Evolutionary conservation across 1,140 invertebrate species (phyloP).

Genomic region (Zaprionus camerounensis): DNA sequence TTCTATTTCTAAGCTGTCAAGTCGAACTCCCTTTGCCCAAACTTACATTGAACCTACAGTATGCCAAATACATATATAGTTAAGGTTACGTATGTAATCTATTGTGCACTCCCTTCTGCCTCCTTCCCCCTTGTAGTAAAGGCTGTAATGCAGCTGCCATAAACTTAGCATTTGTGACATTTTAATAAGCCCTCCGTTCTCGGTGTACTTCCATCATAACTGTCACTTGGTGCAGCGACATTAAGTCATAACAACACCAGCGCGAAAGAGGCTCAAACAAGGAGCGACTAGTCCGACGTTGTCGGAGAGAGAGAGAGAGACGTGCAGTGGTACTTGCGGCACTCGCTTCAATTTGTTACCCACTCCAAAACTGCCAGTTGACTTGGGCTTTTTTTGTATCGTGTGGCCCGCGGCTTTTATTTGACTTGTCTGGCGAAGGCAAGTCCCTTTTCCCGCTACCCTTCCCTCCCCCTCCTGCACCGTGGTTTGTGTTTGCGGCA

Average conservation of each 20-base stretch:
- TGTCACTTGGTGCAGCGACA: slow-evolving; percentile 67
- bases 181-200: slow-evolving; percentile 62
- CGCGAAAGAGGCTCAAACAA: slow-evolving; percentile 27
- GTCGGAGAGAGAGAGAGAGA: not conserved
- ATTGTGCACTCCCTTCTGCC: not conserved
- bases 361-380: slow-evolving; percentile 27
- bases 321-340: slow-evolving; percentile 2
- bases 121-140: too few relatives aligned
- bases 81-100: not conserved
- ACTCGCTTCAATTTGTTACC: slow-evolving; percentile 45
- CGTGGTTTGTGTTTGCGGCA: slow-evolving; percentile 59
- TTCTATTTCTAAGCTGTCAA: not conserved
- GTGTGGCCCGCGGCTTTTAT: slow-evolving; percentile 65
- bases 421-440: slow-evolving; percentile 64
- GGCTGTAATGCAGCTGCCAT: slow-evolving; percentile 71
- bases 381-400: slow-evolving; percentile 44
- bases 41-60: not conserved
- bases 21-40: not conserved
- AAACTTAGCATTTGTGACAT: slow-evolving; percentile 74
- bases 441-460: not conserved
- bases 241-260: slow-evolving; percentile 77
- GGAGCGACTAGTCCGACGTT: not conserved
- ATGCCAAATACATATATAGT: not conserved
- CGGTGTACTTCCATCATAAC: slow-evolving; percentile 57
- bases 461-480: not conserved